phyloP scores from a whole-genome alignment of 2,888 invertebrate species.

The Sepioteuthis lessoniana region DNA sequence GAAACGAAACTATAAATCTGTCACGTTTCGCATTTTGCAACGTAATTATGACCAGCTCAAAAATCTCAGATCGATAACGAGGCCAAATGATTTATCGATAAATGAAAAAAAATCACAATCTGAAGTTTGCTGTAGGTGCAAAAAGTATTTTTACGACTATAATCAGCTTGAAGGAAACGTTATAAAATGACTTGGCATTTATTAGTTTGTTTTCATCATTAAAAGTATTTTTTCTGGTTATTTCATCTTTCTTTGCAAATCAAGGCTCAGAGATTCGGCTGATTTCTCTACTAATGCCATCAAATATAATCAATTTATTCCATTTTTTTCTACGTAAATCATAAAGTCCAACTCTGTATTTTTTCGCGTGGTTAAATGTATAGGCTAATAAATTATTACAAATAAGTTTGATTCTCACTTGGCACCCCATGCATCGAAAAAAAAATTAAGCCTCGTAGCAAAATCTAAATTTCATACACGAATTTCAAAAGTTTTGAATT shows the following conservation, averaged over 20 bases:
- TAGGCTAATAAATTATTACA: too few species aligned
- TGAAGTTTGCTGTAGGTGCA: slow-evolving; percentile 18
- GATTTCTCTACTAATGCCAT: too few species aligned
- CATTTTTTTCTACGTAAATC: too few species aligned
- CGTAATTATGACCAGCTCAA: slow-evolving; percentile 33
- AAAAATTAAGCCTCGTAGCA: too few species aligned
- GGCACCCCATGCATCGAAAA: too few species aligned
- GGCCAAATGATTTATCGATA: slow-evolving; percentile 23
- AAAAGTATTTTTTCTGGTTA: background rate
- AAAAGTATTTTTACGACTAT: background rate
- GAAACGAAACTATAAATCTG: slow-evolving; percentile 33
- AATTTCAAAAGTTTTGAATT: too few species aligned
- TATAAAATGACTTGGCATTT: background rate
- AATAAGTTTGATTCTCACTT: too few species aligned
- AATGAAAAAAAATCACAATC: background rate
- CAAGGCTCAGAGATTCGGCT: background rate
- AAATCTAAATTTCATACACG: too few species aligned
- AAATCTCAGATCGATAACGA: slow-evolving; percentile 21
- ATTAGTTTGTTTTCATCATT: background rate
- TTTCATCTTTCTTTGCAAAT: background rate
- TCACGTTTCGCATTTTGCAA: slow-evolving; percentile 33
- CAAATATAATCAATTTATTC: too few species aligned
- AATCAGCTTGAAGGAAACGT: background rate
- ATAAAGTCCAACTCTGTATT: too few species aligned
- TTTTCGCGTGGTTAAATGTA: too few species aligned